These are phyloP conservation scores for Microcebus murinus DNA, from an alignment of 2,113 vertebrate genomes.

Conservation along the genomic window DNA sequence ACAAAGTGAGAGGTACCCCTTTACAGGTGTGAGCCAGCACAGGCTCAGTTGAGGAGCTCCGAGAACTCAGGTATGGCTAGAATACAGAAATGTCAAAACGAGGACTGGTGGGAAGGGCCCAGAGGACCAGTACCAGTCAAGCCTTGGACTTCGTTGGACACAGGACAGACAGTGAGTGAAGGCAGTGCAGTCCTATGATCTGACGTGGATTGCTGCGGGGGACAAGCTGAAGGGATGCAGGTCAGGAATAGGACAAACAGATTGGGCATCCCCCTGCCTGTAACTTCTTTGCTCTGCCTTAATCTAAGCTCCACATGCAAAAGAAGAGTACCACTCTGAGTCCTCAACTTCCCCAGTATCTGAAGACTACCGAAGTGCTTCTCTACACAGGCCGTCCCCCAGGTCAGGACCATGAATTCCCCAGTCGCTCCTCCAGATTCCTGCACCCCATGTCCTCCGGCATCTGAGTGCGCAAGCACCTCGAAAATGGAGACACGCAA, in stretches of 20 bases:
- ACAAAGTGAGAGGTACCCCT: background rate
- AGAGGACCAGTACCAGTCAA: background rate
- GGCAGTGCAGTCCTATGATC: background rate
- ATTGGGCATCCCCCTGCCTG: background rate
- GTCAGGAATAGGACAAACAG: background rate
- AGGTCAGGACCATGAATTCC: background rate
- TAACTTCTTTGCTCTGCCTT: background rate
- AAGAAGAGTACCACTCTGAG: background rate
- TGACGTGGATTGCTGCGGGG: background rate
- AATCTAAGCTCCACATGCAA: background rate
- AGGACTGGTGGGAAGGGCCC: background rate
- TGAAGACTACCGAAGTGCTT: background rate
- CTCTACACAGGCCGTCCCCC: background rate
- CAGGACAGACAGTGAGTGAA: background rate
- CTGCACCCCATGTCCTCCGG: background rate
- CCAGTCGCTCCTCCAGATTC: background rate
- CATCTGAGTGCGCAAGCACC: background rate
- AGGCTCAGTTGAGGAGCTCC: background rate
- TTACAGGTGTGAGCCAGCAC: background rate
- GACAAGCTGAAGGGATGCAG: background rate
- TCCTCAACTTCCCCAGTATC: background rate
- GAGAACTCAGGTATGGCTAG: background rate
- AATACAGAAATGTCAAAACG: background rate
- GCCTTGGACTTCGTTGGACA: background rate
- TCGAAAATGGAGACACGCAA: background rate